A percentile compares a stretch with the other conserved stretches of the same genome.
These are phyloP conservation scores for Bolborhynchus lineola DNA, from an alignment of 2,113 vertebrate species.

Conservation along the genomic window DNA sequence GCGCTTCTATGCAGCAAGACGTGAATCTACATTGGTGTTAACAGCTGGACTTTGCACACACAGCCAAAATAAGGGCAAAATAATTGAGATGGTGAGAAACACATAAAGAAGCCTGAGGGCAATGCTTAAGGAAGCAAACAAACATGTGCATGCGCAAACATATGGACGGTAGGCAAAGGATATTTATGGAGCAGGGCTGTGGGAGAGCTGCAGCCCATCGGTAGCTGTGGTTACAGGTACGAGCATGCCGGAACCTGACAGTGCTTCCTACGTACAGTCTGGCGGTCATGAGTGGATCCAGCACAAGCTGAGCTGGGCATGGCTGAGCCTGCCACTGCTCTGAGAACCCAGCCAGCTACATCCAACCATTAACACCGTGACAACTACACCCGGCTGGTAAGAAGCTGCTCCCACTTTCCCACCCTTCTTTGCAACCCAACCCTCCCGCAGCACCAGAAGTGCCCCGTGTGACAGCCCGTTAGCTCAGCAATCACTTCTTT, in stretches of 20 bases:
- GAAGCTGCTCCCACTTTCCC: neutral
- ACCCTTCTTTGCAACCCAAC: neutral
- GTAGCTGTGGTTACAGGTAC: neutral
- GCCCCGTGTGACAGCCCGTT: neutral
- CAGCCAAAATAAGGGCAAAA: fast-evolving
- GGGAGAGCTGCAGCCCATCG: neutral
- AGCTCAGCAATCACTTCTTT: neutral
- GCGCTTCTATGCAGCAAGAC: fast-evolving
- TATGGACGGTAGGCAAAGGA: fast-evolving
- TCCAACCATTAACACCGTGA: neutral
- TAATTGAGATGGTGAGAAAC: no score
- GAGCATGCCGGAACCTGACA: fast-evolving
- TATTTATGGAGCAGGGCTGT: neutral
- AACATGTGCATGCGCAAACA: fast-evolving
- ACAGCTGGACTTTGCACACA: neutral
- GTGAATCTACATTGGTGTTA: fast-evolving
- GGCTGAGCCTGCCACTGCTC: neutral
- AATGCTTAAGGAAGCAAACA: neutral
- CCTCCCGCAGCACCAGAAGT: neutral
- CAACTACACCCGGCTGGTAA: no score
- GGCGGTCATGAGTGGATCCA: fast-evolving
- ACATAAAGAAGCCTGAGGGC: fast-evolving
- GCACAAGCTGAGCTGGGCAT: neutral
- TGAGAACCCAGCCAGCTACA: neutral
- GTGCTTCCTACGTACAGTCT: neutral